phyloP scores from a whole-genome alignment of 2,113 vertebrate genomes.

The Ciconia boyciana region DNA sequence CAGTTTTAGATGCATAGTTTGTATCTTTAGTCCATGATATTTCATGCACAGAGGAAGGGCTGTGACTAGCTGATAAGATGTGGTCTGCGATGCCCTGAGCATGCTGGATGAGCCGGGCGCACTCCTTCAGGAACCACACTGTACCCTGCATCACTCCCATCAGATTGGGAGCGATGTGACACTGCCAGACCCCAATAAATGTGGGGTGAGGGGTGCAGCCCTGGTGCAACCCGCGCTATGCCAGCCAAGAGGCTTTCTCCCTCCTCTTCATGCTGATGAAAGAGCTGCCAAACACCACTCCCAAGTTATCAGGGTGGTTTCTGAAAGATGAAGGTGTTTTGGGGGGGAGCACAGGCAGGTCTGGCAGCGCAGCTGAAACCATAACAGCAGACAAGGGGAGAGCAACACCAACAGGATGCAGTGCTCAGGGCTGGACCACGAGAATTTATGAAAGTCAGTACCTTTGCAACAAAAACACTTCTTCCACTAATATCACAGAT shows the following conservation, averaged over 20 bases:
- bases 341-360: not conserved
- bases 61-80: not conserved
- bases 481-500: not conserved
- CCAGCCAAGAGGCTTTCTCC: not conserved
- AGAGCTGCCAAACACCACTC: not conserved
- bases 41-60: not conserved
- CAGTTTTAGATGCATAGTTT: not conserved
- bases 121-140: not conserved
- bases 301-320: not conserved
- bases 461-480: not conserved
- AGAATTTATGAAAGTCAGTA: not conserved
- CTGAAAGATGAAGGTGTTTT: not conserved
- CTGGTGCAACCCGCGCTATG: not conserved
- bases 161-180: fast-evolving
- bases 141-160: not conserved
- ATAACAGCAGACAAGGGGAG: not conserved
- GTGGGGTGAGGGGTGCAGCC: fast-evolving
- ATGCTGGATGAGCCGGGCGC: not conserved
- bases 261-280: not conserved
- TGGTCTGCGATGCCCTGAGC: not conserved
- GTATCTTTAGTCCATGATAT: not conserved
- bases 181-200: not conserved
- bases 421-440: fast-evolving
- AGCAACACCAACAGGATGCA: fast-evolving
- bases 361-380: not conserved